A percentile compares a stretch with the other conserved stretches of the same genome.
Evolutionary conservation across 2,888 invertebrate genomes (phyloP).

Genomic region (Sesamia inferens): DNA sequence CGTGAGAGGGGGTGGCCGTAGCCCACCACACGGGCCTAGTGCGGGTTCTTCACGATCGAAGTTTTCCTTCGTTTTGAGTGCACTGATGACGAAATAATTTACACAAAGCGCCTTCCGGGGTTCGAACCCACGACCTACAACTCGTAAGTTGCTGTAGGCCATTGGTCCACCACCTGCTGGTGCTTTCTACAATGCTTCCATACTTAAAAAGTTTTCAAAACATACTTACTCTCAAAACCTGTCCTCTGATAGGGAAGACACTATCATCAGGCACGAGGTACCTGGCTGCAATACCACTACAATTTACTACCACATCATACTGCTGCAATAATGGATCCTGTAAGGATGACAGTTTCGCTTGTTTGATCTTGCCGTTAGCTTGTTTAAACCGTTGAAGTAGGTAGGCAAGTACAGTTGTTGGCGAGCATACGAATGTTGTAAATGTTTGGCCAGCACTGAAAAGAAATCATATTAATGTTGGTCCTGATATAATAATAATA

Average conservation of each 20-base stretch:
- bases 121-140: too few relatives aligned
- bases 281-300: constrained; percentile 93
- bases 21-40: neutral
- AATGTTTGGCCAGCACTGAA: constrained; percentile 91
- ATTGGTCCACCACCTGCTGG: too few relatives aligned
- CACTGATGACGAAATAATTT: neutral
- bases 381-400: constrained; percentile 91
- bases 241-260: constrained; percentile 93
- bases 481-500: neutral
- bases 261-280: constrained; percentile 90
- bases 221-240: constrained; percentile 91
- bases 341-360: constrained; percentile 71
- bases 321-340: constrained; percentile 81
- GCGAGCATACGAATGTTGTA: constrained; percentile 92
- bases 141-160: too few relatives aligned
- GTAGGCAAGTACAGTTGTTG: constrained; percentile 91
- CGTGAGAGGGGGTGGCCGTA: neutral
- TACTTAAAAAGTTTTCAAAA: neutral
- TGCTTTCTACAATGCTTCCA: too few relatives aligned
- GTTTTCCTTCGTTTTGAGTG: neutral
- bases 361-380: constrained; percentile 90
- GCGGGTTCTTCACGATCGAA: neutral
- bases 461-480: neutral
- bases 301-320: constrained; percentile 94
- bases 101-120: too few relatives aligned